Evolutionary conservation across 2,888 invertebrate genomes (phyloP), one percentile per base, ranked within the genome.

Genomic region (Xylota sylvarum): DNA sequence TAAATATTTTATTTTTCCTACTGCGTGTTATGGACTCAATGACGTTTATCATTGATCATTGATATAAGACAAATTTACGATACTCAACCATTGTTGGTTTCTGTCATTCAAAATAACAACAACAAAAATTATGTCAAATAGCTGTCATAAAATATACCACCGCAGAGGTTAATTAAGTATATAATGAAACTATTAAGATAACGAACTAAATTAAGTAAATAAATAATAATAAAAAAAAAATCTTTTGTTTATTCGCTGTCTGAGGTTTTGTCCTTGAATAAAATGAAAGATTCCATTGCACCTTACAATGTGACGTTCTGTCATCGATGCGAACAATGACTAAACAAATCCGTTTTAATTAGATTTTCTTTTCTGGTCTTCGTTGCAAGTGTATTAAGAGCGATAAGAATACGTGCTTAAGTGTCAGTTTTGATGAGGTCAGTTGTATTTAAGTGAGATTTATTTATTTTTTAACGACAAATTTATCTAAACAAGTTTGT

Each of bases 161-260:
- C 5, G 14, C 10, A 19, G 48, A 50, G 19, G 19, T 65, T 50
- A 35, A 65, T 48, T 7, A 19, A 50, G n/a, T n/a, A 9, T 19
- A 50, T 58, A n/a, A 27, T 27, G 10, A 67, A 40, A 52, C 69
- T 58, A 32, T 56, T n/a, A 30, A 70, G 70, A 56, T 70, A 69
- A 56, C 43, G n/a, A 70, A 12, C 4, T 32, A 48, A 62, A 10
- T 35, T 40, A 30, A 30, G 12, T 46, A 58, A 3, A 12, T 5
- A 40, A 50, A 9, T 23, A 23, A 27, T 0, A 35, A 52, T 9
- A 5, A 4, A 43, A 27, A 50, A 40, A 30, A 32, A 14, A 27
- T 40, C 6, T 46, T 37, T 35, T 64, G 30, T 60, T 73, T 62
- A 35, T 40, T 30, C 17, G 12, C 10, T 27, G 55, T 64, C 64